Evolutionary conservation across 2,113 vertebrate genomes (phyloP).

Genomic region (pig (Sus scrofa)): DNA sequence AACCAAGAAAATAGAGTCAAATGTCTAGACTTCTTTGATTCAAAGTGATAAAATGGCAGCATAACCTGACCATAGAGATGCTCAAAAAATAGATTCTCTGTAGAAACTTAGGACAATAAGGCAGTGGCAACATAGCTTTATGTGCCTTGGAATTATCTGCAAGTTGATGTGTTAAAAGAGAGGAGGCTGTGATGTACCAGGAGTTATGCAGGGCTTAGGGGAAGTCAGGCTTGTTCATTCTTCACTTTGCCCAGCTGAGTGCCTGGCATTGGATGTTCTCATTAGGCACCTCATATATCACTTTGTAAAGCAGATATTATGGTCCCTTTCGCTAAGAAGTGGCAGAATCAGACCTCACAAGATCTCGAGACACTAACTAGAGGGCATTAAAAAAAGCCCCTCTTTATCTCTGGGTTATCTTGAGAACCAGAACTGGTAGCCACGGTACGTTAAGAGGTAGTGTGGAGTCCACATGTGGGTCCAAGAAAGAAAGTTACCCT

Average conservation of each 20-base stretch:
- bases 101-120: not conserved
- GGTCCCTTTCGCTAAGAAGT: not conserved
- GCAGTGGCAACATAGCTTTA: not conserved
- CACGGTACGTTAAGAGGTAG: not conserved
- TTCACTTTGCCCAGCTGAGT: not conserved
- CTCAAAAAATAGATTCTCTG: not conserved
- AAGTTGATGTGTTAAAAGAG: not conserved
- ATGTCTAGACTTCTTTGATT: not conserved
- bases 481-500: not conserved
- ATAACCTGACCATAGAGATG: not conserved
- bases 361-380: not conserved
- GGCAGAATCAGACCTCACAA: not conserved
- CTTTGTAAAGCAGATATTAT: not conserved
- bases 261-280: not conserved
- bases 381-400: not conserved
- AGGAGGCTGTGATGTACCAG: too few species aligned
- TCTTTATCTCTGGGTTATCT: not conserved
- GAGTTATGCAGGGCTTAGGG: fast-evolving
- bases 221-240: not conserved
- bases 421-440: not conserved
- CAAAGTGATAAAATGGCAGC: not conserved
- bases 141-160: not conserved
- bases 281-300: not conserved
- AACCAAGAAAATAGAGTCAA: not conserved
- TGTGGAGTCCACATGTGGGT: not conserved